Evolutionary conservation across 2,888 invertebrate species (phyloP).

Genomic region (Prosopocoilus inquinatus): DNA sequence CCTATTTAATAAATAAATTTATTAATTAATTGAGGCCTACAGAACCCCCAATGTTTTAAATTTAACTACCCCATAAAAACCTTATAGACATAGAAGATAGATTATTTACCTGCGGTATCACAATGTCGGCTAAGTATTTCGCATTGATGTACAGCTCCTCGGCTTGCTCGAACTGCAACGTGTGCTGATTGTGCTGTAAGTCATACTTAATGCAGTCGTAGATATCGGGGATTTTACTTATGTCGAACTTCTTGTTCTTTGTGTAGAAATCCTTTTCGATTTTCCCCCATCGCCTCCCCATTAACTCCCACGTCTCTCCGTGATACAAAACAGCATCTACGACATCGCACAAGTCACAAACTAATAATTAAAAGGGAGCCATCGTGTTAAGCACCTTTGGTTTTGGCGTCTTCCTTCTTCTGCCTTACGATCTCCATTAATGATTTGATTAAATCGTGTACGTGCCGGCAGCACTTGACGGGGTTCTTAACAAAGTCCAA

Average conservation of each 20-base stretch:
- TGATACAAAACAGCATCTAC: conserved; percentile 91
- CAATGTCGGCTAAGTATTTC: conserved; percentile 96
- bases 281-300: conserved; percentile 97
- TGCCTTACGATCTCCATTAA: conserved; percentile 80
- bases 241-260: conserved; percentile 90
- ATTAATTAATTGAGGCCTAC: no score
- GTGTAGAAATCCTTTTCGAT: conserved; percentile 97
- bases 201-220: conserved; percentile 99
- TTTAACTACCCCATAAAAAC: neutral
- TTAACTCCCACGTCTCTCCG: conserved; percentile 98
- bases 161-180: conserved; percentile 87
- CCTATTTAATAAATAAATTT: conserved; percentile 61
- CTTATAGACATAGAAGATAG: no score
- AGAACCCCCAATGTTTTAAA: neutral
- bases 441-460: conserved; percentile 82
- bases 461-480: conserved; percentile 86
- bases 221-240: conserved; percentile 98
- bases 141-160: conserved; percentile 93
- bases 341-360: neutral
- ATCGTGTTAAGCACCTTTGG: conserved; percentile 61
- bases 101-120: conserved; percentile 91
- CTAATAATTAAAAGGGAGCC: neutral
- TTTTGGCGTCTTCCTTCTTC: conserved; percentile 86
- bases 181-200: conserved; percentile 95
- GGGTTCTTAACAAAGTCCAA: conserved; percentile 96